Conservation (phyloP, 2,113 vertebrate species). For the Speoplatyrhinus poulsoni region DNA sequence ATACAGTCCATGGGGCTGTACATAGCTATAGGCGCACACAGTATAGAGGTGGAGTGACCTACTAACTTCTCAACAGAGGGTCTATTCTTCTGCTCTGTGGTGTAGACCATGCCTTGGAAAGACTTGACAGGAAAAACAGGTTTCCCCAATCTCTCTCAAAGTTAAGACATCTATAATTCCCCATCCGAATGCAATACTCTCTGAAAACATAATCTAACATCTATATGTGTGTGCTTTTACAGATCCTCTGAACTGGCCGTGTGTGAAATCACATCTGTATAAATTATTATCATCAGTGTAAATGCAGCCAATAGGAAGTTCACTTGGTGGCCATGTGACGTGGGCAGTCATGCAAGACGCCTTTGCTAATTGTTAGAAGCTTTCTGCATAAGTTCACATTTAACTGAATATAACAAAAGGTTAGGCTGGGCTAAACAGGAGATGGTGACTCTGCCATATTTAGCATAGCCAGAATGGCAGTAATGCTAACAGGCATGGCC, state of each 20-base stretch:
- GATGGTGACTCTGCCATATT: neutral
- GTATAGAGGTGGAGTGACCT: neutral
- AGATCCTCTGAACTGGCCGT: no score
- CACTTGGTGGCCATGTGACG: neutral
- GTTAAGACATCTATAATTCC: no score
- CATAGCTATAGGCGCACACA: no score
- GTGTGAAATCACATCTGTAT: neutral
- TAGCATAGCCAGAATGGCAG: no score
- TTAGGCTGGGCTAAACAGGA: neutral
- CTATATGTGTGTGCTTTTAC: no score
- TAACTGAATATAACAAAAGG: neutral
- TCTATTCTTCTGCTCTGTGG: constrained; percentile 12
- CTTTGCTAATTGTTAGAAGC: neutral
- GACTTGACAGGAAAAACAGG: neutral
- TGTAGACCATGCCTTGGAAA: neutral
- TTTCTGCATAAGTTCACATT: neutral
- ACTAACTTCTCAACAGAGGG: constrained; percentile 7
- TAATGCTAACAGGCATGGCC: no score
- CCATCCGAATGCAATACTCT: no score
- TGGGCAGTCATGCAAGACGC: neutral
- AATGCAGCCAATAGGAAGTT: neutral
- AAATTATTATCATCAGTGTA: neutral
- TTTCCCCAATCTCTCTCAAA: no score
- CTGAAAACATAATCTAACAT: no score
- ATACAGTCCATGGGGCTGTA: neutral